Evolutionary conservation across 2,888 invertebrate genomes (phyloP), one percentile per base, ranked within the genome.

Genomic region (Drosophila nr. medialis): DNA sequence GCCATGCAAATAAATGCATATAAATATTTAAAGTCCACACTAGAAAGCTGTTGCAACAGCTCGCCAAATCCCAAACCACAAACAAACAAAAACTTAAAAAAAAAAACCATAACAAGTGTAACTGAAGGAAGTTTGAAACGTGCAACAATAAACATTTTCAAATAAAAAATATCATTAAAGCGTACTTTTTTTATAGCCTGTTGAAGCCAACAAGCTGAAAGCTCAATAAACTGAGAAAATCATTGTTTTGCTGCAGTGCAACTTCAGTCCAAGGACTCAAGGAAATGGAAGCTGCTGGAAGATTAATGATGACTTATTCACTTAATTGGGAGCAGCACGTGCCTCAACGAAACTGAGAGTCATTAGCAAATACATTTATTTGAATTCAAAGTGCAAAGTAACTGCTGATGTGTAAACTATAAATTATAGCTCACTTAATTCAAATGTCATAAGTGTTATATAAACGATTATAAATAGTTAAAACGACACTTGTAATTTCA

Each of bases 91-190:
- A 63, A 42, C 21, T 24, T 27, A 7, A 15, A 18, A 24, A 38
- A n/a, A 21, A 64, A 51, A 64, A 18, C 48, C 66, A 32, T 38
- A 66, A 69, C 66, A 85, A 72, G 70, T 80, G 84, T 83, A 73
- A 66, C 77, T 82, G 80, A 87, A 73, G 78, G 75, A 83, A 75
- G 84, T 88, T 81, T 65, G 81, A 89, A 84, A 84, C 89, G 84
- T 74, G 86, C 89, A 84, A 84, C 84, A 84, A 84, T 84, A 83
- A 89, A 83, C 66, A 89, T 86, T 84, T 83, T 81, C 81, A 81
- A 86, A 86, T 71, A 83, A 79, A 64, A 76, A 64, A 74, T 59
- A 32, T 40, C 15, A 34, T 18, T 15, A 45, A n/a, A 5, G 4
- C 2, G 24, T 24, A 15, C 32, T 30, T 29, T 34, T 49, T 49